Base-by-base conservation (phyloP, 2,888 invertebrate genomes). In the Dendrolimus pini region DNA sequence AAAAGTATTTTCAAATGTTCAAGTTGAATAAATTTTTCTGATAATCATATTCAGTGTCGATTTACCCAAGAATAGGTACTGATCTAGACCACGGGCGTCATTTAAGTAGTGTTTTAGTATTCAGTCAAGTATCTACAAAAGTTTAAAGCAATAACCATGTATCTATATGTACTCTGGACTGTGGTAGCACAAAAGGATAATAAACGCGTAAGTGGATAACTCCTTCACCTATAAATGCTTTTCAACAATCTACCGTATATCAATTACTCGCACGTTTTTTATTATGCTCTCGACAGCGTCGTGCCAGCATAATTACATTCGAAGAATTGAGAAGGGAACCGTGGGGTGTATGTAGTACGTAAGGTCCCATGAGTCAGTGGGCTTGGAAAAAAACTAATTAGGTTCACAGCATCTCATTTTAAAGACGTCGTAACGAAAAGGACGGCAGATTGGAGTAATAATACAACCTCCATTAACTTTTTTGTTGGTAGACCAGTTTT, bases 251-350 rank as follows among this genome's bases (percentile, higher is more conserved):
- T 30, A 67, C 68, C 64, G 67, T 60, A 64, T 71, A 64, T 71
- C 75, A 79, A 78, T 80, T 78, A 64, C 61, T 59, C 60, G 59
- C 59, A 62, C 65, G 69, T 77, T 82, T 82, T 14, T 82, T 78
- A 60, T 64, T 64, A 65, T 66, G 47, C 47, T 47, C 65, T 64
- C 61, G 55, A 54, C 59, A 58, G 59, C 66, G 67, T 58, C 61
- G 68, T 66, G 70, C 75, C 72, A 66, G 72, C 64, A 77, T 89
- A 88, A 89, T 89, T 88, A 83, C 75, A 78, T 89, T 82, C 85
- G 80, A 75, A 84, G 87, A 87, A 85, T 69, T 69, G 79, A 77
- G 76, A 70, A 80, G 82, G 83, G 82, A 85, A 83, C 74, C 80
- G 76, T 74, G 75, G 79, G 75, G 80, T 30, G 30, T 30, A 81